Base-by-base conservation (phyloP, 2,797 vertebrate genomes). In the Trematomus bernacchii region DNA sequence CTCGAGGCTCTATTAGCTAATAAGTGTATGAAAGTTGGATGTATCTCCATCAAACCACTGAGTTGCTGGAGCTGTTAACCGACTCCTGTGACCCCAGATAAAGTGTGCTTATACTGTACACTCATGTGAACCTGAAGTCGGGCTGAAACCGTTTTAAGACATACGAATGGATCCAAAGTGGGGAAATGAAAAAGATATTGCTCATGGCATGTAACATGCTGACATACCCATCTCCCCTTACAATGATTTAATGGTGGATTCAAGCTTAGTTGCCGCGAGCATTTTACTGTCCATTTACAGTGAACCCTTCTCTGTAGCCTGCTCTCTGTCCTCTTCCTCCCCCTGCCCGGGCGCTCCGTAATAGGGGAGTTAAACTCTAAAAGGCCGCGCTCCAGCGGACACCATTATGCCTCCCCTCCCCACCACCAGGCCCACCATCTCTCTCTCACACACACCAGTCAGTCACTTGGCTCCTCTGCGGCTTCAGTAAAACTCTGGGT, bases 401-500 rank as follows among this genome's bases (percentile, higher is more conserved):
- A 85, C 91, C 87, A 89, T 93, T 90, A 89, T 64, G 63, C 70
- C 55, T 59, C 66, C 71, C 68, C 51, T 64, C 63, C 50, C 8
- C 33, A 7, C 10, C 37, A 52, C 51, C 63, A 57, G 52, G 48
- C 40, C 40, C n/a, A 19, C 57, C 48, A 37, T 75, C 54, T 66
- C 48, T 46, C 47, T 66, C 73, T 9, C 33, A 72, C 66, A 37
- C 57, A 65, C 62, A 65, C 21, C 67, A 79, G 76, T 73, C 80
- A 71, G 85, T 87, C 81, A 86, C 86, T 90, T 89, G 85, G 85
- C 85, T 92, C 84, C 67, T 77, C 73, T 60, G 51, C 55, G 80
- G 88, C 89, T 89, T 83, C 76, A 54, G 59, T 83, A 73, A 92
- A 87, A 92, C 93, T 93, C 92, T 82, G 83, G 93, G 93, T 96